Conservation (phyloP, 2,888 invertebrate genomes). For the Pachliopta kotzebuea region DNA sequence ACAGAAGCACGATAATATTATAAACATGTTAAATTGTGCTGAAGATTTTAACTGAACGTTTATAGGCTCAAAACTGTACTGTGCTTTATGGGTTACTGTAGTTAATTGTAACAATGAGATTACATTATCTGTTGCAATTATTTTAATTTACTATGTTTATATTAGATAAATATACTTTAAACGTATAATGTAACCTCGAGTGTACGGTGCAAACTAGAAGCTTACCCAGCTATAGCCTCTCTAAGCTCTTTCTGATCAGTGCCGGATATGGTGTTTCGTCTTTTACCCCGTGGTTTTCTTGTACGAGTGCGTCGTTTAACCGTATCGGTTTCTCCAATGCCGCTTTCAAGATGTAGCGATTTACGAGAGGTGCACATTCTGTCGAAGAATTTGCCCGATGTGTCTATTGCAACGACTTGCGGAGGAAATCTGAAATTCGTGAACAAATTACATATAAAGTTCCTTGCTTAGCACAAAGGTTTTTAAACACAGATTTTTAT, state of each 20-base stretch:
- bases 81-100: conserved; percentile 64
- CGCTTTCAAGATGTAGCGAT: conserved; percentile 84
- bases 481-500: background rate
- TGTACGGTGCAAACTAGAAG: conserved; percentile 76
- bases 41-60: conserved; percentile 58
- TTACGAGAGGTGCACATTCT: conserved; percentile 93
- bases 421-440: conserved; percentile 86
- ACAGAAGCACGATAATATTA: conserved; percentile 74
- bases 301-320: conserved; percentile 86
- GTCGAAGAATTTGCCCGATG: conserved; percentile 92
- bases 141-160: background rate
- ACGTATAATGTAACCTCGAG: conserved; percentile 61
- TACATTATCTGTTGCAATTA: conserved; percentile 59
- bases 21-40: conserved; percentile 71
- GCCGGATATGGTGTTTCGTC: conserved; percentile 94
- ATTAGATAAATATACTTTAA: conserved; percentile 17
- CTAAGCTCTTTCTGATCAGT: conserved; percentile 94
- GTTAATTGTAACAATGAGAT: conserved; percentile 61
- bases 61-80: conserved; percentile 69
- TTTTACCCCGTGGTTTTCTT: conserved; percentile 88
- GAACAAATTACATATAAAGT: background rate
- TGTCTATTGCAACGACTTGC: conserved; percentile 93
- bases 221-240: conserved; percentile 92
- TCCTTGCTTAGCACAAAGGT: background rate
- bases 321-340: conserved; percentile 78